phyloP scores from a whole-genome alignment of 2,113 vertebrate genomes.

The Burhinus bistriatus region DNA sequence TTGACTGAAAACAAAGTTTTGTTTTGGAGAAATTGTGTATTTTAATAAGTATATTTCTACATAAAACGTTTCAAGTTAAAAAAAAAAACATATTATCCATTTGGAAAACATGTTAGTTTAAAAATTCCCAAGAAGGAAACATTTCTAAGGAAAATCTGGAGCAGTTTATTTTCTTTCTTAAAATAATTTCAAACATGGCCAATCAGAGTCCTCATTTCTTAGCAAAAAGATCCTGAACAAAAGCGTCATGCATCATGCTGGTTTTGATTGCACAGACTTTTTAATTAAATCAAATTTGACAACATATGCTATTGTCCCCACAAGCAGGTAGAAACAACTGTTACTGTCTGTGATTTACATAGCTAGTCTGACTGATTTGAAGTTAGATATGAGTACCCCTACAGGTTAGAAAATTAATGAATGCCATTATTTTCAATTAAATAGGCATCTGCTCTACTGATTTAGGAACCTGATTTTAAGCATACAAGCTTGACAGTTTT shows the following conservation, averaged over 20 bases:
- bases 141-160: not conserved
- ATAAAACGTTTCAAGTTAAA: not conserved
- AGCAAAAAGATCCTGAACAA: not conserved
- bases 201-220: not conserved
- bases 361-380: not conserved
- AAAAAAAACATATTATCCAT: not conserved
- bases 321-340: conserved; percentile 10
- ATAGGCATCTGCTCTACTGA: not conserved
- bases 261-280: not conserved
- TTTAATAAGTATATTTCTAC: not conserved
- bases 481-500: not conserved
- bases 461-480: not conserved
- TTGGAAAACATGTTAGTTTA: not conserved
- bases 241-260: not conserved
- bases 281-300: conserved; percentile 37
- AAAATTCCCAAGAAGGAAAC: not conserved
- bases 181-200: not conserved
- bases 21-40: not conserved
- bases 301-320: conserved; percentile 33
- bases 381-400: conserved; percentile 34
- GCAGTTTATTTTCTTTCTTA: not conserved
- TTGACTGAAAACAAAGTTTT: not conserved
- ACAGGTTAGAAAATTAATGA: conserved; percentile 37
- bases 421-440: conserved; percentile 34
- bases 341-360: not conserved